These are phyloP conservation scores for Ephialtes manifestator DNA, from an alignment of 2,888 invertebrate species.

Conservation along the genomic window DNA sequence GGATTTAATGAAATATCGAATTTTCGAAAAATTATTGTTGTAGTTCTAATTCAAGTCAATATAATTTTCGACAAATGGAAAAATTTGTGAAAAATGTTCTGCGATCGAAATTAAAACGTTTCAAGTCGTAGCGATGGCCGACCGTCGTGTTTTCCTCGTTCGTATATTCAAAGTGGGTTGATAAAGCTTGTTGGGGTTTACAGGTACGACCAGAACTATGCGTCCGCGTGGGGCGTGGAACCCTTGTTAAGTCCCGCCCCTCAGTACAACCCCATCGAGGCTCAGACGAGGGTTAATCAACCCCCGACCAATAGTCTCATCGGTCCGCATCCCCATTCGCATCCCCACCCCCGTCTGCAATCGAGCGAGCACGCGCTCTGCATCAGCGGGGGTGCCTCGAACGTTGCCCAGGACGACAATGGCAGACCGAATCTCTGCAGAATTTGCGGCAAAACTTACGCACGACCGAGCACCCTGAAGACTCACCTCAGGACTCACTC, in stretches of 20 bases:
- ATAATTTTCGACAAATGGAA: too few species aligned
- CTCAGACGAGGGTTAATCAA: slow-evolving; percentile 84
- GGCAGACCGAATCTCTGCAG: slow-evolving; percentile 96
- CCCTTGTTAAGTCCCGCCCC: slow-evolving; percentile 85
- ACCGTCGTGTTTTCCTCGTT: slow-evolving; percentile 19
- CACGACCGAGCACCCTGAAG: slow-evolving; percentile 98
- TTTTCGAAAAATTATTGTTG: too few species aligned
- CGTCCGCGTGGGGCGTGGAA: slow-evolving; percentile 85
- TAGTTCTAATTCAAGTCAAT: too few species aligned
- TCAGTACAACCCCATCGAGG: slow-evolving; percentile 83
- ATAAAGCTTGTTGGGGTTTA: slow-evolving; percentile 55
- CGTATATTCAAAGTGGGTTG: slow-evolving; percentile 38
- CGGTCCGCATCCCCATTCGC: slow-evolving; percentile 81
- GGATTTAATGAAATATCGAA: neutral
- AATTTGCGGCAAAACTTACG: slow-evolving; percentile 98
- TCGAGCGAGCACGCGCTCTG: slow-evolving; percentile 86
- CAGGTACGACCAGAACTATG: slow-evolving; percentile 85
- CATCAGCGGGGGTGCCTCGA: slow-evolving; percentile 86
- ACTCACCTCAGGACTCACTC: slow-evolving; percentile 98
- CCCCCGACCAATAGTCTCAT: slow-evolving; percentile 83
- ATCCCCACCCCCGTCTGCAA: slow-evolving; percentile 81
- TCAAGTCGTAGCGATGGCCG: slow-evolving; percentile 28
- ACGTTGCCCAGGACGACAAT: slow-evolving; percentile 90
- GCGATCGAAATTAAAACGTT: neutral
- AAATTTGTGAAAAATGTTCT: neutral